phyloP scores from a whole-genome alignment of 2,888 invertebrate species.

The Cloeon dipterum region DNA sequence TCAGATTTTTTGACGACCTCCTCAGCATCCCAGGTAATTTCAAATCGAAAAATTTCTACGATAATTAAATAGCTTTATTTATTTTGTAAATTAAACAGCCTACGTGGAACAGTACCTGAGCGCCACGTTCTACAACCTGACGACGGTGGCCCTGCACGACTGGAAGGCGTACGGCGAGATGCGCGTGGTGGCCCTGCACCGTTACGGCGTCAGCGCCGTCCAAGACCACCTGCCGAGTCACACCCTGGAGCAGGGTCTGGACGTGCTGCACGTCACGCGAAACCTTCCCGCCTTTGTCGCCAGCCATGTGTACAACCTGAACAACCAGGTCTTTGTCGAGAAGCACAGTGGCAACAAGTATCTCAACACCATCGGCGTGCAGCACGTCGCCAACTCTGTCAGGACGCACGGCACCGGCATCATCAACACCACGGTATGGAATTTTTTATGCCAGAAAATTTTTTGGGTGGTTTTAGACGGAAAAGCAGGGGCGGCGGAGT shows the following conservation, averaged over 20 bases:
- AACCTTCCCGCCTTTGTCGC: constrained; percentile 89
- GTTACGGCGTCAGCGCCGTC: constrained; percentile 57
- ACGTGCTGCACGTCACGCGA: constrained; percentile 90
- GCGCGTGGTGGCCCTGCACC: constrained; percentile 73
- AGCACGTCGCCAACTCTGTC: constrained; percentile 90
- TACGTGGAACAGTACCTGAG: constrained; percentile 78
- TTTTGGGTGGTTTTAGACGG: too few species aligned
- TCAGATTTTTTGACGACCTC: constrained; percentile 28
- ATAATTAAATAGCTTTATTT: neutral
- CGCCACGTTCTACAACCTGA: constrained; percentile 88
- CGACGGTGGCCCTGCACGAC: constrained; percentile 89
- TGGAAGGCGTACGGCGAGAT: constrained; percentile 96
- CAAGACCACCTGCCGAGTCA: constrained; percentile 90
- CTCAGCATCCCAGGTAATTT: constrained; percentile 34
- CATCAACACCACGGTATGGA: constrained; percentile 74
- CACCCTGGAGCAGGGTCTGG: constrained; percentile 88
- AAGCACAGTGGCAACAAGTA: constrained; percentile 77
- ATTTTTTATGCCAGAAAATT: too few species aligned
- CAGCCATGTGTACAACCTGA: constrained; percentile 83
- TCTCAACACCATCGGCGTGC: constrained; percentile 83
- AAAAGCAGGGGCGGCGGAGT: too few species aligned
- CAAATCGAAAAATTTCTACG: neutral
- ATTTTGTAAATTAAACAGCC: constrained; percentile 14
- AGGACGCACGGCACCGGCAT: constrained; percentile 92
- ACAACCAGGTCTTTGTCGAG: constrained; percentile 90